Evolutionary conservation across 2,888 invertebrate species (phyloP).

Genomic region (Penaeus monodon): DNA sequence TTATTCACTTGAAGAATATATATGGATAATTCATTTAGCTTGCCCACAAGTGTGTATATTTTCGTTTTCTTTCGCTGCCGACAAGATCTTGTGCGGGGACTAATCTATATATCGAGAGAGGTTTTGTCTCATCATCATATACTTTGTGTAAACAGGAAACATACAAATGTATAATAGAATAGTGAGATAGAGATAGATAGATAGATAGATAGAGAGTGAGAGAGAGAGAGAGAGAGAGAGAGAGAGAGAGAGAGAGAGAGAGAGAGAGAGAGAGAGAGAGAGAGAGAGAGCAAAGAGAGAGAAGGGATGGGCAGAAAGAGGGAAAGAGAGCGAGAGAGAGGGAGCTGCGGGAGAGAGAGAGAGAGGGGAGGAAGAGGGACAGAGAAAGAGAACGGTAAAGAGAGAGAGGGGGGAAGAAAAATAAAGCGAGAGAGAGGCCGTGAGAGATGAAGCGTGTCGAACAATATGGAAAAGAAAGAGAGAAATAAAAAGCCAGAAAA

Average conservation of each 20-base stretch:
- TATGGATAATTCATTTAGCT: too few relatives aligned
- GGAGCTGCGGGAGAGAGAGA: neutral
- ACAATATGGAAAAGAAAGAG: neutral
- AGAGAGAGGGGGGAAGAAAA: neutral
- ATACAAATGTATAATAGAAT: too few relatives aligned
- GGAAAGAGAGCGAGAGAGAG: conserved; percentile 25
- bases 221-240: conserved; percentile 11
- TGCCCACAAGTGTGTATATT: too few relatives aligned
- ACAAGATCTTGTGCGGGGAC: too few relatives aligned
- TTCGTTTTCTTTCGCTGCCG: too few relatives aligned
- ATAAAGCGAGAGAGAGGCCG: neutral
- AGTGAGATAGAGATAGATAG: neutral
- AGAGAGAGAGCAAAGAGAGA: conserved; percentile 12
- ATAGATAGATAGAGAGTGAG: conserved; percentile 25
- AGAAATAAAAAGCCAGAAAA: neutral
- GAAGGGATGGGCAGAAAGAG: conserved; percentile 15
- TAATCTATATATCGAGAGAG: too few relatives aligned
- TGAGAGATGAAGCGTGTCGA: neutral
- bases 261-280: neutral
- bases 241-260: conserved; percentile 3
- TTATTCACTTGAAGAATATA: too few relatives aligned
- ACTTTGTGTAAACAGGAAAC: too few relatives aligned
- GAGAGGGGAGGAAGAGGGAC: neutral
- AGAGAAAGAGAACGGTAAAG: neutral
- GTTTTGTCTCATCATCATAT: too few relatives aligned